A percentile compares a stretch with the other conserved stretches of the same genome.
Evolutionary conservation across 2,888 invertebrate species (phyloP).

Genomic region (Acrocera orbiculus): DNA sequence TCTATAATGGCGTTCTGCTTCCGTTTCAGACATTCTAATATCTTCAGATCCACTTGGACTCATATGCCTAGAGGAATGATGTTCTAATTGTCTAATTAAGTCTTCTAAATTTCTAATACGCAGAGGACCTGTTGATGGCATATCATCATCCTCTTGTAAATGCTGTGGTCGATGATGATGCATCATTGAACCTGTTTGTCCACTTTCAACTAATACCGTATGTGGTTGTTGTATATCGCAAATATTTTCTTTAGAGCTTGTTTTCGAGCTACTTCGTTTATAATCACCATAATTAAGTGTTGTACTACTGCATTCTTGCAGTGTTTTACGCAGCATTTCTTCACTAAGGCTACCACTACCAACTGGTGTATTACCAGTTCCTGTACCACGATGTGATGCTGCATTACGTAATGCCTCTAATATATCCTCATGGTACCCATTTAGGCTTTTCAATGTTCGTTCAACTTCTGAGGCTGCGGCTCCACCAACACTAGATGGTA

Average conservation of each 20-base stretch:
- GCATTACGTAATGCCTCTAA: conserved; percentile 77
- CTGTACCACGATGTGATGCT: conserved; percentile 49
- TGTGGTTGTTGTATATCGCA: conserved; percentile 51
- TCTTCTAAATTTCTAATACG: conserved; percentile 83
- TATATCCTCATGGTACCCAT: conserved; percentile 85
- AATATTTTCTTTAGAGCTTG: conserved; percentile 53
- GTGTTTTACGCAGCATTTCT: conserved; percentile 48
- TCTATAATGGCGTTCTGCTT: conserved; percentile 74
- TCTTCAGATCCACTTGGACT: conserved; percentile 84
- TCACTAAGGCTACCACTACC: conserved; percentile 49
- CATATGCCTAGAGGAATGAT: conserved; percentile 72
- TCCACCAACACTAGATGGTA: conserved; percentile 39
- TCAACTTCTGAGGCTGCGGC: conserved; percentile 60
- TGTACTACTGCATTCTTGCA: conserved; percentile 40
- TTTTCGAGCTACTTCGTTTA: conserved; percentile 39
- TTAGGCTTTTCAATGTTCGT: conserved; percentile 70
- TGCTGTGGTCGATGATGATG: conserved; percentile 33
- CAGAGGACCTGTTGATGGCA: conserved; percentile 64
- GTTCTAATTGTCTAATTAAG: conserved; percentile 72
- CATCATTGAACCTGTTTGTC: conserved; percentile 16
- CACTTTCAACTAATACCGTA: conserved; percentile 32
- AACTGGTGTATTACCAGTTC: conserved; percentile 40
- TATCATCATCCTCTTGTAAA: conserved; percentile 55
- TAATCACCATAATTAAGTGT: conserved; percentile 38
- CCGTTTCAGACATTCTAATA: conserved; percentile 66